Percentiles rank a stretch among this genome's conserved stretches.
phyloP scores from a whole-genome alignment of 2,113 vertebrate genomes.

The Mixornis gularis region DNA sequence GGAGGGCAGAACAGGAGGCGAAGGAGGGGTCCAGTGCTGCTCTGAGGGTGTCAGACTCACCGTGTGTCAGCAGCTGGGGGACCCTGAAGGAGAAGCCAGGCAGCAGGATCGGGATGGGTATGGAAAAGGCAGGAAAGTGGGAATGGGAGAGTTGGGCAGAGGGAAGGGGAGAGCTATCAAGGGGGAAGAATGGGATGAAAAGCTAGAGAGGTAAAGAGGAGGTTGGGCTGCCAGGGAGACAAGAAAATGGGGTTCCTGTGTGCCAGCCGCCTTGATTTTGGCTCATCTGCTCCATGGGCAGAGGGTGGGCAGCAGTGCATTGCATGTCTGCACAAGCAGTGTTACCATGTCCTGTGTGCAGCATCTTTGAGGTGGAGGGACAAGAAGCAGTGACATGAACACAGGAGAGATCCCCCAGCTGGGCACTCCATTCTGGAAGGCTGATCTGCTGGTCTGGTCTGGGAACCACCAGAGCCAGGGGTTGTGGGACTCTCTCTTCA shows the following conservation, averaged over 20 bases:
- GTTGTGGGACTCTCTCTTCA: not conserved
- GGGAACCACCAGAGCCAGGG: not conserved
- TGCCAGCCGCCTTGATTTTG: not conserved
- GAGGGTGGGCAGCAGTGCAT: not conserved
- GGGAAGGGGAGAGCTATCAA: not conserved
- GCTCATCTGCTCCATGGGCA: not conserved
- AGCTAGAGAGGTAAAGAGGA: not conserved
- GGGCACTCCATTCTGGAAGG: not conserved
- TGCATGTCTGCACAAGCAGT: accelerated
- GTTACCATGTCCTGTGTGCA: accelerated
- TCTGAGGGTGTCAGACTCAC: not conserved
- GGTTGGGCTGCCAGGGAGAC: not conserved
- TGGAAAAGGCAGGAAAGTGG: not conserved
- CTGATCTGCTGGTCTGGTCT: not conserved
- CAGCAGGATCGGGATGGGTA: not conserved
- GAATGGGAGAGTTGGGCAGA: not conserved
- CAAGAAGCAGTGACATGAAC: accelerated
- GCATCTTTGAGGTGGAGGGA: not conserved
- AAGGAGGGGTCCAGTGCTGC: not conserved
- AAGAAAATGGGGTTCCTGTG: not conserved
- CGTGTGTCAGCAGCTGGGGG: not conserved
- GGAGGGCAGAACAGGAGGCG: not conserved
- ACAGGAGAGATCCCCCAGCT: not conserved
- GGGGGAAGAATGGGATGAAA: not conserved
- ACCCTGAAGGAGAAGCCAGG: not conserved